Base-by-base conservation (phyloP, 2,113 vertebrate genomes). In the Elaphurus davidianus region DNA sequence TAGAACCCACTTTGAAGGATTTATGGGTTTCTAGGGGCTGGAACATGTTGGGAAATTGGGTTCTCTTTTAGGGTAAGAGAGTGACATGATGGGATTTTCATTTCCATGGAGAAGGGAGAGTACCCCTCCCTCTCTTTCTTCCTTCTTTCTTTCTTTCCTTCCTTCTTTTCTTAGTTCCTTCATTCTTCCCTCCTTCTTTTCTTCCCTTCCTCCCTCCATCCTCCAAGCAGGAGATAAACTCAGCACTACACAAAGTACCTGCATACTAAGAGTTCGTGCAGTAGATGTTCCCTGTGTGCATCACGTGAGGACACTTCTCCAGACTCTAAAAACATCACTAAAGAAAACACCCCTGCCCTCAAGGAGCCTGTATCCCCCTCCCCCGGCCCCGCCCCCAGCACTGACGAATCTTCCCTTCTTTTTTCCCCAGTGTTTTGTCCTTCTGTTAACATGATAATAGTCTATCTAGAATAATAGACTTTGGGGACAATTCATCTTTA, bases 231-330 rank as follows among this genome's bases (percentile, higher is more conserved):
- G 13, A 16, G 4, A 21, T 15, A 52, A 14, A 78, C 10, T 6
- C 1, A 8, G 40, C 40, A 4, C 8, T 4, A 9, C 23, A 30
- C 17, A 54, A 5, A 40, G 11, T 43, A 17, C 36, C 23, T 71
- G 7, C 17, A 4, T 2, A 1, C 36, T 5, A 50, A 3, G 25
- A 86, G 30, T 25, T n/a, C 7, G 1, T 14, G 10, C 27, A 52
- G 11, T 4, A 21, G 0, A 0, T 21, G 7, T 2, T 25, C 54
- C 4, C 21, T 2, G 4, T 0, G 40, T 64, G 16, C 2, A 0
- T 17, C 9, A 0, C 1, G 40, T 2, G 54, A 5, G 15, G 6
- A 19, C 27, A 28, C 57, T 62, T 40, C 21, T 16, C 60, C 45
- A 55, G 52, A 59, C 30, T 3, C 15, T 23, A 12, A 2, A 64